phyloP scores from a whole-genome alignment of 1,140 invertebrate species.

The Halesus radiatus region DNA sequence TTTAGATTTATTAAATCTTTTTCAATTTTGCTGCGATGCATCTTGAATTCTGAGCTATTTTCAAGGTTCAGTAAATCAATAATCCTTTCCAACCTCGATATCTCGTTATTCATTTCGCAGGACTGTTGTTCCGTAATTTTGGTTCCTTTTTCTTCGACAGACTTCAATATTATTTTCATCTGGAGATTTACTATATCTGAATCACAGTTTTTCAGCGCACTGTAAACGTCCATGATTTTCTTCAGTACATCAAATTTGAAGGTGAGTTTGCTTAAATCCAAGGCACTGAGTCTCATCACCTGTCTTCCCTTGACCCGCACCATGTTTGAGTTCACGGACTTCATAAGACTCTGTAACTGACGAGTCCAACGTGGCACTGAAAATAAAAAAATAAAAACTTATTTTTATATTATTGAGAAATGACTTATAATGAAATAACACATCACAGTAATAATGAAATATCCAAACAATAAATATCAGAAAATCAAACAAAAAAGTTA shows the following conservation, averaged over 20 bases:
- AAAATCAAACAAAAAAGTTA: too few species aligned
- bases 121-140: conserved; percentile 64
- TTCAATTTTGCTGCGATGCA: background rate
- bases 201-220: conserved; percentile 48
- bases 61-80: conserved; percentile 8
- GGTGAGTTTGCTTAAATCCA: conserved; percentile 58
- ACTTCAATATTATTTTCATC: conserved; percentile 58
- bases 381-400: background rate
- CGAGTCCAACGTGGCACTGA: background rate
- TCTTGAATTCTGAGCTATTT: background rate
- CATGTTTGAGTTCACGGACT: background rate
- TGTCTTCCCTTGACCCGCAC: background rate
- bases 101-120: conserved; percentile 61
- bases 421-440: too few species aligned
- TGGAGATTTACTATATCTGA: conserved; percentile 46
- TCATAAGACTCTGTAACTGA: background rate
- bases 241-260: conserved; percentile 59
- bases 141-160: conserved; percentile 55
- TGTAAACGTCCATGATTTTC: conserved; percentile 59
- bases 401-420: too few species aligned
- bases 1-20: background rate
- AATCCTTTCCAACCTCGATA: conserved; percentile 60
- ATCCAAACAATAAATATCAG: too few species aligned
- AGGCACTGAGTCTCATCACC: conserved; percentile 15
- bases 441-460: too few species aligned